Conservation (phyloP, 2,113 vertebrate genomes). For the Alosa alosa region DNA sequence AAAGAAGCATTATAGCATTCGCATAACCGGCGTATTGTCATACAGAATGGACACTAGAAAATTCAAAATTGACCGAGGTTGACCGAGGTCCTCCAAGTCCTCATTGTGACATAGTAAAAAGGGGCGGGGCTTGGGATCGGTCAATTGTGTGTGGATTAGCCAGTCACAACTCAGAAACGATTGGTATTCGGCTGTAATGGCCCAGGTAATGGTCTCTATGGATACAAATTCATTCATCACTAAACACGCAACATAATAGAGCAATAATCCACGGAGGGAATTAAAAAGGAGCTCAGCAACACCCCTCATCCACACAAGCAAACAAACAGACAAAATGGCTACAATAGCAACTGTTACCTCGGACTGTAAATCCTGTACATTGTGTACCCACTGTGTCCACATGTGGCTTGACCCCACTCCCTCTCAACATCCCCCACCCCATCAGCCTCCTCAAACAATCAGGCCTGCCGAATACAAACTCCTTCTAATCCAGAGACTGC, state of each 20-base stretch:
- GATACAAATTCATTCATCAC: background rate
- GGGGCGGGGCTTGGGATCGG: too few species aligned
- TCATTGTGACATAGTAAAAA: too few species aligned
- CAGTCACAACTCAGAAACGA: constrained; percentile 21
- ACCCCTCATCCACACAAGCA: constrained; percentile 20
- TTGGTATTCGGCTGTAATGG: background rate
- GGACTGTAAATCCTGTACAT: background rate
- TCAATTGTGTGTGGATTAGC: constrained; percentile 52
- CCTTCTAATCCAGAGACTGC: constrained; percentile 24
- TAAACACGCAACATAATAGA: background rate
- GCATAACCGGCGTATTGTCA: too few species aligned
- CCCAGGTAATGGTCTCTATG: background rate
- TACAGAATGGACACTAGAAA: too few species aligned
- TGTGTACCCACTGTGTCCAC: background rate
- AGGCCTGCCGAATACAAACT: constrained; percentile 11
- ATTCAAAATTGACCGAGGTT: too few species aligned
- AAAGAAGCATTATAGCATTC: too few species aligned
- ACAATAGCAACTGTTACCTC: background rate
- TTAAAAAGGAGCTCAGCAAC: background rate
- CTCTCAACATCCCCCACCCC: background rate
- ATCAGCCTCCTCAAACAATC: constrained; percentile 5
- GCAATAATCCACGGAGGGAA: background rate
- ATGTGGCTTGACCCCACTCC: background rate
- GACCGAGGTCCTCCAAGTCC: too few species aligned
- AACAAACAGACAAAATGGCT: background rate